phyloP scores from a whole-genome alignment of 2,797 vertebrate genomes.

The Coluber constrictor region DNA sequence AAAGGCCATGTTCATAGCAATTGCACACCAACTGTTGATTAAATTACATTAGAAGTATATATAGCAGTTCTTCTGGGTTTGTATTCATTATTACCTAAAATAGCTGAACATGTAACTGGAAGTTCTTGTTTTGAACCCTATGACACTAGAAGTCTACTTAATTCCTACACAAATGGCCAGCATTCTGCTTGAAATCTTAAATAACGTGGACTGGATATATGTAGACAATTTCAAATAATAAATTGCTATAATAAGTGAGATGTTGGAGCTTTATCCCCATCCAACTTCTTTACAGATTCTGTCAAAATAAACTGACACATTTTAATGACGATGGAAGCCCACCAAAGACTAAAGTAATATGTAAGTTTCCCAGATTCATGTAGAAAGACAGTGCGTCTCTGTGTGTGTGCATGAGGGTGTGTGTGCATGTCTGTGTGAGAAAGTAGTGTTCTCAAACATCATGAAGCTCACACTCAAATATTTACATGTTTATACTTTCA shows the following conservation, averaged over 20 bases:
- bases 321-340: constrained; percentile 65
- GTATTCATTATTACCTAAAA: neutral
- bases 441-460: constrained; percentile 58
- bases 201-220: neutral
- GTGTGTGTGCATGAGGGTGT: neutral
- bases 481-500: constrained; percentile 68
- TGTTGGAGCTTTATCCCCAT: neutral
- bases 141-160: neutral
- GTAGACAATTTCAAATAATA: neutral
- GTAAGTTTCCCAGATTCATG: constrained; percentile 59
- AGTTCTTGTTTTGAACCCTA: neutral
- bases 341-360: constrained; percentile 64
- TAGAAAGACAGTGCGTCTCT: constrained; percentile 13
- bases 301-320: constrained; percentile 64
- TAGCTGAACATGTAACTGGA: neutral
- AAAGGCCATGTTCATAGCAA: neutral
- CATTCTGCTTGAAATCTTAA: neutral
- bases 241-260: fast-evolving
- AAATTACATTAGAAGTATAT: neutral
- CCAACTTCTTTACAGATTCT: constrained; percentile 16
- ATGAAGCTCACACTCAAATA: constrained; percentile 71
- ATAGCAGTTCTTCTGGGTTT: neutral
- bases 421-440: constrained; percentile 20
- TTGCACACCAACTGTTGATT: neutral
- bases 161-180: neutral